These are phyloP conservation scores for Trichopria drosophilae DNA, from an alignment of 2,888 invertebrate genomes.

Conservation along the genomic window DNA sequence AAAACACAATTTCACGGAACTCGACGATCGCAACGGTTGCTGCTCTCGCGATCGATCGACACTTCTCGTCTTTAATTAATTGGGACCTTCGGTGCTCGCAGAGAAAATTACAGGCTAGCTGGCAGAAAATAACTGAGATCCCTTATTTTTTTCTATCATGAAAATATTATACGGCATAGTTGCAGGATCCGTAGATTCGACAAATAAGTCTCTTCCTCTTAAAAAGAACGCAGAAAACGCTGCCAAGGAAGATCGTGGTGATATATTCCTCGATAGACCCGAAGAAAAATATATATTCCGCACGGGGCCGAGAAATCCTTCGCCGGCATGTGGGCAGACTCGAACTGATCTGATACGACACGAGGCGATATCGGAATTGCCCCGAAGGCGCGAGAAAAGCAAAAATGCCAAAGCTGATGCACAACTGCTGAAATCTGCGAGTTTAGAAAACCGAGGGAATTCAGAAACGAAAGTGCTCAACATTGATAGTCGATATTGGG, in stretches of 20 bases:
- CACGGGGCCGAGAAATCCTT: background rate
- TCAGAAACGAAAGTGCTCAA: too few species aligned
- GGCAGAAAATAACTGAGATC: too few species aligned
- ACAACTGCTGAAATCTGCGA: constrained; percentile 13
- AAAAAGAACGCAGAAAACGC: too few species aligned
- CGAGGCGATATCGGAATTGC: constrained; percentile 35
- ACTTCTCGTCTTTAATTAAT: constrained; percentile 40
- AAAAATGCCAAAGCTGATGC: constrained; percentile 21
- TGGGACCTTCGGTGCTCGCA: constrained; percentile 22
- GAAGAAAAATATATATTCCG: constrained; percentile 2
- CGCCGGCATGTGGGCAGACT: constrained; percentile 26
- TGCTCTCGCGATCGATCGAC: constrained; percentile 37
- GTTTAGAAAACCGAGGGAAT: constrained; percentile 15
- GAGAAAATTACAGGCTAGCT: too few species aligned
- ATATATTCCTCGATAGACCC: background rate
- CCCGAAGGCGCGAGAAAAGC: constrained; percentile 24
- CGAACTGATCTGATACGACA: constrained; percentile 37
- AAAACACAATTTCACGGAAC: constrained; percentile 43
- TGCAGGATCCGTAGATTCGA: too few species aligned
- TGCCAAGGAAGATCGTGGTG: too few species aligned
- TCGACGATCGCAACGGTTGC: constrained; percentile 38
- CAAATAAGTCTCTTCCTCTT: too few species aligned
- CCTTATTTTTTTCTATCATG: too few species aligned
- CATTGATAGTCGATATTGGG: too few species aligned
- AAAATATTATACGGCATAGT: too few species aligned